Conservation (phyloP, 2,797 vertebrate species). For the Pangasius larnaudii region DNA sequence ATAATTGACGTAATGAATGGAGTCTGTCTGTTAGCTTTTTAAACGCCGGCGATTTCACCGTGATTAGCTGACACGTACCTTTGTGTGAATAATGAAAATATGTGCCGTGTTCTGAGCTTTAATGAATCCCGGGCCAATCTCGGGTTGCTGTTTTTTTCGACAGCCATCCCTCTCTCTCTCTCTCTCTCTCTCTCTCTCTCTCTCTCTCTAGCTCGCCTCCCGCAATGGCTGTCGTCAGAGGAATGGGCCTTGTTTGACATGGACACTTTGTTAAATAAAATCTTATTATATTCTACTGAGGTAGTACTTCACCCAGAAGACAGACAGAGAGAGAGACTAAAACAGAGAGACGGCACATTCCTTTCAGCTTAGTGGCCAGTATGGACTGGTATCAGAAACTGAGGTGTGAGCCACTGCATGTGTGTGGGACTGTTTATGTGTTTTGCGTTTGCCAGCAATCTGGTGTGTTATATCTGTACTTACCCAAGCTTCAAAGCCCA, state of each 20-base stretch:
- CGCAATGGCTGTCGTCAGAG: conserved; percentile 81
- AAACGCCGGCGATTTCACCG: conserved; percentile 82
- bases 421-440: conserved; percentile 52
- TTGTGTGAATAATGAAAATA: conserved; percentile 85
- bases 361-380: conserved; percentile 35
- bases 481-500: conserved; percentile 52
- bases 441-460: conserved; percentile 49
- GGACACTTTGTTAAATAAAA: conserved; percentile 77
- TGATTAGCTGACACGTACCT: conserved; percentile 84
- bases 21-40: conserved; percentile 87
- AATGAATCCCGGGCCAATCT: conserved; percentile 82
- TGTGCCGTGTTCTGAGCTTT: conserved; percentile 73
- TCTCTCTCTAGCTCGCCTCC: conserved; percentile 67
- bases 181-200: conserved; percentile 68
- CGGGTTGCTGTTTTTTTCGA: conserved; percentile 56
- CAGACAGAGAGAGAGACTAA: conserved; percentile 1
- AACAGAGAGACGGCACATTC: conserved; percentile 31
- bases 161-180: conserved; percentile 53
- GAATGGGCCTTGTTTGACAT: conserved; percentile 82
- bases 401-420: conserved; percentile 41
- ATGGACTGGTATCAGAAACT: conserved; percentile 31
- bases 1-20: conserved; percentile 93
- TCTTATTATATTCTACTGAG: conserved; percentile 61
- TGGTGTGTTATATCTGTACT: conserved; percentile 45
- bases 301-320: conserved; percentile 50